phyloP scores from a whole-genome alignment of 1,140 invertebrate genomes.

The Micrasema minimum region DNA sequence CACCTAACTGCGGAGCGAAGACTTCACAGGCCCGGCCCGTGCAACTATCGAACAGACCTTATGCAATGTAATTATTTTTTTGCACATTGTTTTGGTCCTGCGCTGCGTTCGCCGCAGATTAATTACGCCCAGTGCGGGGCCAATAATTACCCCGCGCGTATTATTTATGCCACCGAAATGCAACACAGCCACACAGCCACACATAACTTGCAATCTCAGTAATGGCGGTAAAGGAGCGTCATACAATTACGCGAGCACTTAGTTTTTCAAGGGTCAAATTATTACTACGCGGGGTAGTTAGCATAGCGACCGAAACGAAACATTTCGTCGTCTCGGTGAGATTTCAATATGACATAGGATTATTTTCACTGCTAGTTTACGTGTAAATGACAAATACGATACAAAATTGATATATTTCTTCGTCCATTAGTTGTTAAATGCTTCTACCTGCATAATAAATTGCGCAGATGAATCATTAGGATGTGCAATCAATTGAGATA shows the following conservation, averaged over 20 bases:
- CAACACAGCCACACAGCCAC: neutral
- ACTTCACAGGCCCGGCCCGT: neutral
- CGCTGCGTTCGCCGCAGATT: neutral
- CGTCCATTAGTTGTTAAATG: too few relatives aligned
- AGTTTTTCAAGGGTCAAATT: slow-evolving; percentile 26
- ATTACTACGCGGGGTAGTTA: slow-evolving; percentile 4
- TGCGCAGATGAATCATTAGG: too few relatives aligned
- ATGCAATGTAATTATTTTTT: neutral
- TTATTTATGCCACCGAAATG: slow-evolving; percentile 23
- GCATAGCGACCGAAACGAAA: too few relatives aligned
- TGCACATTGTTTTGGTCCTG: neutral
- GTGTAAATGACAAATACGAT: too few relatives aligned
- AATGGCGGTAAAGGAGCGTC: slow-evolving; percentile 19
- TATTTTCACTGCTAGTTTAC: too few relatives aligned
- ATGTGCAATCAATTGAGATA: too few relatives aligned
- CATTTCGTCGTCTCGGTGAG: too few relatives aligned
- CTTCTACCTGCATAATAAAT: too few relatives aligned
- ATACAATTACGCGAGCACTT: slow-evolving; percentile 19
- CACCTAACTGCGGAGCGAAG: too few relatives aligned
- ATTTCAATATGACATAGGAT: too few relatives aligned
- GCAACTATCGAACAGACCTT: slow-evolving; percentile 1
- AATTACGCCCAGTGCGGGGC: neutral
- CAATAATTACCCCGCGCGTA: slow-evolving; percentile 7
- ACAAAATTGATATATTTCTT: too few relatives aligned
- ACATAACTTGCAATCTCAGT: slow-evolving; percentile 23